Evolutionary conservation across 2,888 invertebrate genomes (phyloP).

Genomic region (Mesorhabditis sp.): DNA sequence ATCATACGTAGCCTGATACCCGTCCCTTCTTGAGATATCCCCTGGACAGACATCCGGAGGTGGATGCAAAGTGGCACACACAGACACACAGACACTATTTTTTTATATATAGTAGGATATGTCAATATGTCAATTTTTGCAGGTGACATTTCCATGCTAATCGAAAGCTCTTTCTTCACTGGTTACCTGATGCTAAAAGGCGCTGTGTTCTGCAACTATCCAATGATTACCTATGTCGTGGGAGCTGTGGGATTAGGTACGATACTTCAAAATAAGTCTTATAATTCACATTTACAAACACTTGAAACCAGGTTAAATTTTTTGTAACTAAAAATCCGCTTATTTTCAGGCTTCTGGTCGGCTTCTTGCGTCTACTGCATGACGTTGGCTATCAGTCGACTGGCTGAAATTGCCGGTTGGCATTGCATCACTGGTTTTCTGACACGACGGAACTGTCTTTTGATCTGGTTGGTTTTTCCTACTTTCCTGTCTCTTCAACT

Average conservation of each 20-base stretch:
- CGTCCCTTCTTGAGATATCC: too few relatives aligned
- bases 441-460: background rate
- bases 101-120: too few relatives aligned
- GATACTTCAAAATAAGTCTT: too few relatives aligned
- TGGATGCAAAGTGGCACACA: too few relatives aligned
- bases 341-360: background rate
- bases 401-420: conserved; percentile 1
- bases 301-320: background rate
- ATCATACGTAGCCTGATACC: too few relatives aligned
- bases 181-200: background rate
- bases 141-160: background rate
- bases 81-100: too few relatives aligned
- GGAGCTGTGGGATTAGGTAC: background rate
- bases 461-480: background rate
- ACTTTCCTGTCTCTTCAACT: too few relatives aligned
- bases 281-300: too few relatives aligned
- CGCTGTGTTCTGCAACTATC: background rate
- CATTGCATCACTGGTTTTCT: background rate
- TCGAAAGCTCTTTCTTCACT: background rate
- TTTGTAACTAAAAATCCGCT: background rate
- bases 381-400: background rate
- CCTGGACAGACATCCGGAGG: too few relatives aligned
- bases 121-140: too few relatives aligned
- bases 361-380: background rate
- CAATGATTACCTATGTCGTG: background rate